Percentiles rank a stretch among this genome's conserved stretches.
These are phyloP conservation scores for Leptura quadrifasciata DNA, from an alignment of 2,888 invertebrate species.

Conservation along the genomic window DNA sequence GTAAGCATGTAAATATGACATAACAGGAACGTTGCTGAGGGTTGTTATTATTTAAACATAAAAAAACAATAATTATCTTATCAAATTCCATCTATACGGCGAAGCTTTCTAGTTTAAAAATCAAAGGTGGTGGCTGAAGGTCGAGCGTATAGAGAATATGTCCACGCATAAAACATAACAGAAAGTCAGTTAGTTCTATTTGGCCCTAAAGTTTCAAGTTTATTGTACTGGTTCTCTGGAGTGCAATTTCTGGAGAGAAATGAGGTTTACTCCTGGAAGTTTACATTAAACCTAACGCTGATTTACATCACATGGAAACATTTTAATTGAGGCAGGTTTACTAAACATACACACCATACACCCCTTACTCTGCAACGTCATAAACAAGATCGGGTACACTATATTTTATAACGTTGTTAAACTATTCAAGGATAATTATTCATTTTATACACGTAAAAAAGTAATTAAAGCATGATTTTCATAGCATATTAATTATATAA, in stretches of 20 bases:
- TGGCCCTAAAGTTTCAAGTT: slow-evolving; percentile 50
- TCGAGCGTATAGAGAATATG: neutral
- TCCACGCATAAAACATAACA: slow-evolving; percentile 19
- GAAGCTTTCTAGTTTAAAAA: too few species aligned
- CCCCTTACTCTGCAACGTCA: neutral
- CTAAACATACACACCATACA: slow-evolving; percentile 32
- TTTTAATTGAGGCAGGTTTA: slow-evolving; percentile 47
- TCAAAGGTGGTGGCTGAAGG: neutral
- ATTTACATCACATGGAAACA: slow-evolving; percentile 50
- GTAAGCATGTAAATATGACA: too few species aligned
- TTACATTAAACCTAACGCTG: slow-evolving; percentile 48
- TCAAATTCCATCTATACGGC: too few species aligned
- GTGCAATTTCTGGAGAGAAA: slow-evolving; percentile 49
- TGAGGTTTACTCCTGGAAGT: slow-evolving; percentile 46
- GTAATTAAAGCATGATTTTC: slow-evolving; percentile 45
- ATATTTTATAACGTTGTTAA: slow-evolving; percentile 3
- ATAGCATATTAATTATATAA: slow-evolving; percentile 42
- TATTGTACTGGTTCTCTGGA: slow-evolving; percentile 48
- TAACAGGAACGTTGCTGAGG: too few species aligned
- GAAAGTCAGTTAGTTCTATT: slow-evolving; percentile 45
- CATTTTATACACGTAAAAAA: slow-evolving; percentile 47
- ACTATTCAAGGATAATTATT: slow-evolving; percentile 37
- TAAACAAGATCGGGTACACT: slow-evolving; percentile 12
- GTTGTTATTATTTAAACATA: too few species aligned
- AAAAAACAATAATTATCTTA: too few species aligned